These are phyloP conservation scores for Nicator chloris DNA, from an alignment of 2,113 vertebrate species.

Conservation along the genomic window DNA sequence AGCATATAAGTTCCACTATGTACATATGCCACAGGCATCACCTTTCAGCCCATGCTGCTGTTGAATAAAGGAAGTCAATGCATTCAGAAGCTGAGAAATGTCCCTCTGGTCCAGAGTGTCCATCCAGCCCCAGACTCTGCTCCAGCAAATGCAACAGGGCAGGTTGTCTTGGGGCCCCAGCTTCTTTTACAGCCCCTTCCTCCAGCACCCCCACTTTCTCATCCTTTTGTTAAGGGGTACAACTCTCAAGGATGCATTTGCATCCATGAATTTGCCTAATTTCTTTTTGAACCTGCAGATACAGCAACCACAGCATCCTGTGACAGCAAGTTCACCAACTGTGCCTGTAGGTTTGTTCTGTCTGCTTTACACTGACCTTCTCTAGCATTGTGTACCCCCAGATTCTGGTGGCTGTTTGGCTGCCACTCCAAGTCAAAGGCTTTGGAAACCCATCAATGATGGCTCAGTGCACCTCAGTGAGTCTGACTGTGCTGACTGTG, in stretches of 20 bases:
- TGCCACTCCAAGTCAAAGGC: background rate
- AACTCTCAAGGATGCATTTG: background rate
- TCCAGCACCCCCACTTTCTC: background rate
- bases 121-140: background rate
- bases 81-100: background rate
- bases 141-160: background rate
- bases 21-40: background rate
- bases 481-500: background rate
- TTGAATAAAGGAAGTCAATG: background rate
- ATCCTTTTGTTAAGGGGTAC: background rate
- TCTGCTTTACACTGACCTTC: background rate
- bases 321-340: background rate
- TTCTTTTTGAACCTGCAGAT: background rate
- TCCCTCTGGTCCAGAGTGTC: background rate
- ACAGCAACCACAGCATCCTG: background rate
- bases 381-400: background rate
- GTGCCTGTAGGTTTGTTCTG: background rate
- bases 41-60: background rate
- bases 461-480: background rate
- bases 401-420: background rate
- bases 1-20: background rate
- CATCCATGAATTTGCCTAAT: background rate
- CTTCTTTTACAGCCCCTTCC: background rate
- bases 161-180: background rate
- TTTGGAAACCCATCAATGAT: background rate